Conservation (phyloP, 2,888 invertebrate species). For the Caenorhabditis sp. region DNA sequence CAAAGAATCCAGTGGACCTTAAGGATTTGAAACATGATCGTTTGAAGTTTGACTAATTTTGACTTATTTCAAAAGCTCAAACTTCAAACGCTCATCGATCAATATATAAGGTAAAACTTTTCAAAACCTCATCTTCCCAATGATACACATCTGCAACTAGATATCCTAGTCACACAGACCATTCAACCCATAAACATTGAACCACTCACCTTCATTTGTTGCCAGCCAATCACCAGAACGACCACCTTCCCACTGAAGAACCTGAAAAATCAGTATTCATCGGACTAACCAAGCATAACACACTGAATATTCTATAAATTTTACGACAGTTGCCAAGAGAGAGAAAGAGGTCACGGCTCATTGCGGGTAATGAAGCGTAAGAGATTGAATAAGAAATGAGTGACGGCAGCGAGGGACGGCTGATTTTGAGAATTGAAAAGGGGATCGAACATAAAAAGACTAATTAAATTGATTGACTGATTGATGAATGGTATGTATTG, state of each 20-base stretch:
- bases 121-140: too few relatives aligned
- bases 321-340: conserved; percentile 1
- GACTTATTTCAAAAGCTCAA: too few relatives aligned
- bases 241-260: neutral
- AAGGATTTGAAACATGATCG: too few relatives aligned
- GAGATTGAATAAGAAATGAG: conserved; percentile 54
- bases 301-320: conserved; percentile 31
- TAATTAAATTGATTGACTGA: conserved; percentile 39
- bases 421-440: conserved; percentile 16
- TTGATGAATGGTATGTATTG: conserved; percentile 24
- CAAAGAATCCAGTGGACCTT: too few relatives aligned
- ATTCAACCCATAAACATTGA: neutral
- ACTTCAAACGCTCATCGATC: too few relatives aligned
- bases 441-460: conserved; percentile 28
- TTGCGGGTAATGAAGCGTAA: conserved; percentile 52
- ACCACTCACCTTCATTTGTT: neutral
- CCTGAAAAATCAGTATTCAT: conserved; percentile 24
- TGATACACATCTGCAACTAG: too few relatives aligned
- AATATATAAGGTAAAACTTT: too few relatives aligned
- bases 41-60: too few relatives aligned
- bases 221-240: neutral
- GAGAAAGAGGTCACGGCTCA: conserved; percentile 40
- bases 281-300: conserved; percentile 22
- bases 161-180: too few relatives aligned
- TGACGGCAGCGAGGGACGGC: conserved; percentile 16